Evolutionary conservation across 2,888 invertebrate genomes (phyloP), one percentile per base, ranked within the genome.

Genomic region (Cancer borealis): DNA sequence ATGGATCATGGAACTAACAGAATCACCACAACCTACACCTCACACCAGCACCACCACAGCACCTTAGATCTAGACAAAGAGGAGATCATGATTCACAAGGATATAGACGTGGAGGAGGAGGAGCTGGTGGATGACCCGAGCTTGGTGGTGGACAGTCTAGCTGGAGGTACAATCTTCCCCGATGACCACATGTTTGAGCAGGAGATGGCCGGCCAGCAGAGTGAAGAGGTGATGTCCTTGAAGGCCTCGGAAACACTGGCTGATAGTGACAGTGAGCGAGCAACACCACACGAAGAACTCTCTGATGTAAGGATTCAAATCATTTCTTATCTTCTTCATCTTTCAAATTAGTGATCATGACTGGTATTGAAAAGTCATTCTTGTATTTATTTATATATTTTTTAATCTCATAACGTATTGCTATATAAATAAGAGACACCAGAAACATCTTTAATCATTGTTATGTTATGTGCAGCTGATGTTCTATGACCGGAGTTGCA

Each of bases 191-290:
- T 95, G 93, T 95, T 95, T 92, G 95, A 95, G 26, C 60, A 93
- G 45, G 95, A 95, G 54, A 60, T 95, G 47, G 92, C 66, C 88
- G 94, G 90, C 54, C 95, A 95, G 79, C 95, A 91, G 60, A 84
- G 92, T 6, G 95, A 95, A 45, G 95, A 95, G 88, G 94, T 95
- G 30, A 92, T 95, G 95, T 95, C 95, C 10, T 93, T 95, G 39
- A 95, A 95, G 88, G 95, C 95, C 26, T 94, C 95, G 3, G 95
- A 95, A 89, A 95, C 95, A 12, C 88, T 95, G 10, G 95, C 95
- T 39, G 95, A 95, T 84, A 95, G 95, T 93, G 95, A 95, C 87
- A 95, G 95, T 84, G 95, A 95, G 30, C 60, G 94, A 73, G 94
- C 94, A n/a, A 94, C 95, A 8, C 93, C 95, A 14, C 93, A 92